These are phyloP conservation scores for Autographa pulchrina DNA, from an alignment of 2,888 invertebrate species.

Conservation along the genomic window DNA sequence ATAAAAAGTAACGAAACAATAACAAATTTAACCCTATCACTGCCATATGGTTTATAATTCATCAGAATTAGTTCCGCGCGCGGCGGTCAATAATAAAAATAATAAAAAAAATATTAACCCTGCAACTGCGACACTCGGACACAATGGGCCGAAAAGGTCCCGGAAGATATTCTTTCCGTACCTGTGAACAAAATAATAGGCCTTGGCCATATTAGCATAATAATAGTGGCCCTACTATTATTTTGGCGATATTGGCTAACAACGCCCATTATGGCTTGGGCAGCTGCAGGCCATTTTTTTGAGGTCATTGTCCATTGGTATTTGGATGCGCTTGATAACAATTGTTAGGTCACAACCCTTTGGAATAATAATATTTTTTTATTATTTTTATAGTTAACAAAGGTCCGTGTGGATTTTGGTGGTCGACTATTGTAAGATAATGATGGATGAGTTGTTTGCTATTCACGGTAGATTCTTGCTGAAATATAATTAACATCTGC, in stretches of 20 bases:
- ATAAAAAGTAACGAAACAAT: slow-evolving; percentile 23
- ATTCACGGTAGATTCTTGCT: neutral
- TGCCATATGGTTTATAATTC: slow-evolving; percentile 79
- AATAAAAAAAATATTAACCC: slow-evolving; percentile 73
- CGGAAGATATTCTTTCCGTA: slow-evolving; percentile 77
- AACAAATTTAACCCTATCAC: slow-evolving; percentile 44
- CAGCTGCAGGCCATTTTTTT: slow-evolving; percentile 78
- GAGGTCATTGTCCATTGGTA: slow-evolving; percentile 85
- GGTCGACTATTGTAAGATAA: slow-evolving; percentile 22
- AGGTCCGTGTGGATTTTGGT: slow-evolving; percentile 23
- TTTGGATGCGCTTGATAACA: slow-evolving; percentile 73
- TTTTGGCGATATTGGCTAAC: slow-evolving; percentile 83
- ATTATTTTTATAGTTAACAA: slow-evolving; percentile 48
- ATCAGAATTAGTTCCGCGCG: slow-evolving; percentile 83
- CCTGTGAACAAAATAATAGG: slow-evolving; percentile 85
- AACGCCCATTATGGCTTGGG: slow-evolving; percentile 77
- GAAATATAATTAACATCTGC: too few relatives aligned
- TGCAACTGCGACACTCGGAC: slow-evolving; percentile 73
- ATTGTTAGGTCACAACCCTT: slow-evolving; percentile 75
- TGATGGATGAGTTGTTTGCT: slow-evolving; percentile 19
- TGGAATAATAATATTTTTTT: slow-evolving; percentile 38
- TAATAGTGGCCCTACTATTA: slow-evolving; percentile 84
- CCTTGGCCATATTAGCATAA: slow-evolving; percentile 83
- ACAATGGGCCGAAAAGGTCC: slow-evolving; percentile 73
- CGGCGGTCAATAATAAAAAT: slow-evolving; percentile 73